Percentiles rank a stretch among this genome's conserved stretches.
phyloP scores from a whole-genome alignment of 2,113 vertebrate genomes.

The Emydocephalus ijimae region DNA sequence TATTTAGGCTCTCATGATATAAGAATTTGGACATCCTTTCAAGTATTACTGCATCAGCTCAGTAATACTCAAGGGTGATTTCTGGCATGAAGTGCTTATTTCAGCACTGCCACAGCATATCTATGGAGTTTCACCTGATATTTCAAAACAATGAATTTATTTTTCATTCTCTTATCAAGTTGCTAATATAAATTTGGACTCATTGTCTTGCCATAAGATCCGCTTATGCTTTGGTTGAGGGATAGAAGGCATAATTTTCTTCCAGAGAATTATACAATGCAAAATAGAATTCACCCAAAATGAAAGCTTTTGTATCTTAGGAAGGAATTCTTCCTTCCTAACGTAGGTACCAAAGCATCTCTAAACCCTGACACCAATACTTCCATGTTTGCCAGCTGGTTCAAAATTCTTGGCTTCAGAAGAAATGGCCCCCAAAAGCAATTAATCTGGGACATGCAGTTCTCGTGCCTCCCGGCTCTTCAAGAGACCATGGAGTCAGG shows the following conservation, averaged over 20 bases:
- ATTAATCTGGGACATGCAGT: no score
- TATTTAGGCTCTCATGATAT: not conserved
- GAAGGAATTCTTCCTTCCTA: not conserved
- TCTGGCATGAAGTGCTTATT: not conserved
- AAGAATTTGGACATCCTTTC: not conserved
- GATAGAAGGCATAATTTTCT: not conserved
- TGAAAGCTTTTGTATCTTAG: not conserved
- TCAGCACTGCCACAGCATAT: not conserved
- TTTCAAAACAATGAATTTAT: not conserved
- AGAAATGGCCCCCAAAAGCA: no score
- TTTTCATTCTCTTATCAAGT: not conserved
- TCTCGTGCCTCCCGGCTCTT: no score
- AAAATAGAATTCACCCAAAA: not conserved
- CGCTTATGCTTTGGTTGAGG: not conserved
- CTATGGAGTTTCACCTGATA: not conserved
- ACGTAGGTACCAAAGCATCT: not conserved
- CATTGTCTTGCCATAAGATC: not conserved
- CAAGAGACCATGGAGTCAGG: no score
- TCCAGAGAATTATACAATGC: not conserved
- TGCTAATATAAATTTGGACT: not conserved
- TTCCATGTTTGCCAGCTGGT: not conserved
- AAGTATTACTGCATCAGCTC: not conserved
- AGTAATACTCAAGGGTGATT: not conserved
- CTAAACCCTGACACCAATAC: not conserved
- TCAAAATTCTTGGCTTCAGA: not conserved